Base-by-base conservation (phyloP, 1,140 invertebrate species). In the Camponotus pennsylvanicus region DNA sequence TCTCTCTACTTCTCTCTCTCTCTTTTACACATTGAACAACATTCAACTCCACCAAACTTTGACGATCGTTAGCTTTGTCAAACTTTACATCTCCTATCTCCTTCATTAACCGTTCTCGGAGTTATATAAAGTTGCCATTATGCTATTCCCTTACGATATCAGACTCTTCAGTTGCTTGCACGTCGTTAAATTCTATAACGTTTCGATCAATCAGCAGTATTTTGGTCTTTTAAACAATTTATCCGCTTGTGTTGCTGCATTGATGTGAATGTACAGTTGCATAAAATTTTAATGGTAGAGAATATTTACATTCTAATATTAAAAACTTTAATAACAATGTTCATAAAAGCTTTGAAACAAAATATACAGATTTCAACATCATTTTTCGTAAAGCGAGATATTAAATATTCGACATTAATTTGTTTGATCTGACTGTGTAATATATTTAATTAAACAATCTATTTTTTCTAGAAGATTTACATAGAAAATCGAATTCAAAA, bases 61-160 rank as follows among this genome's bases (percentile, higher is more conserved):
- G 64, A 52, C 49, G 86, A 69, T 86, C 83, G 86, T 73, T 79
- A 88, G 59, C 83, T 59, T 85, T 55, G 52, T 70, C 66, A 73
- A 73, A 64, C 63, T 85, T 64, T 66, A 45, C 6, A 45, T 34
- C 59, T 52, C 18, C 69, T 63, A 69, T 40, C 49, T 87, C 52
- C 34, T 88, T 76, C 67, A 45, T 55, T 64, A 86, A 59, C 7
- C 77, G 42, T 59, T 75, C 71, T 71, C n/a, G 15, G 32, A 85
- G 59, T 73, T 61, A 40, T 63, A 49, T 75, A 85, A 88, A 79
- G 57, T 82, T 78, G 52, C 52, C 40, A n/a, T 63, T n/a, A 18
- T 4, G 37, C 18, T 80, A 40, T 79, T 86, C 42, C 76, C 73
- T 85, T 75, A 83, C 67, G 55, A 83, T 75, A 82, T 82, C 67